Evolutionary conservation across 35 echinoderm and acorn worm species (phyloP), one percentile per base, ranked within the genome.

Genomic region (Lytechinus variegatus): DNA sequence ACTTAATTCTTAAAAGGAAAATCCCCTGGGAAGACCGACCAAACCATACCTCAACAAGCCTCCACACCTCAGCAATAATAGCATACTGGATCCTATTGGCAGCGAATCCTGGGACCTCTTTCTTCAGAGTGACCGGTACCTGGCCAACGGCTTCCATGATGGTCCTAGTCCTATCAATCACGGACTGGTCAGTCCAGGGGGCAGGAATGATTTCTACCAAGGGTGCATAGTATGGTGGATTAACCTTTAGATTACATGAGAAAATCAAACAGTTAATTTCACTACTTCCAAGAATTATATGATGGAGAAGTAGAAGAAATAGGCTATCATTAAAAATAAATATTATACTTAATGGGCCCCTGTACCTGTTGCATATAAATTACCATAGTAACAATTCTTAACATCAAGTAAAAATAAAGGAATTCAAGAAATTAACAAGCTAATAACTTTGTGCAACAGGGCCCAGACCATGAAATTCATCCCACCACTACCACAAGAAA

Each of bases 171-270:
- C 91, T 95, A 87, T 90, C 87, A 92, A 97, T 54, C 27, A 57
- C 87, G 10, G 86, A 27, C 92, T 95, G 89, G 57, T 95, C 95
- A 6, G 96, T 97, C 96, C 96, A 97, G 9, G 95, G 91, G 8
- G 91, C 91, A 21, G 96, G 96, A 8, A 97, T 86, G 24, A 97
- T 89, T 87, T 97, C 96, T 27, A 97, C 96, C 29, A 95, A 86
- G 27, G 96, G 96, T 86, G 91, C 87, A 72, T 94, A 97, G 86
- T 97, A 97, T 13, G 96, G 96, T 92, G 96, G 96, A 54, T 95
- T 97, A 27, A 90, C 51, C 96, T 97, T 44, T 0, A 89, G 14
- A 87, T 86, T 79, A 79, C 66, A 79, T 24, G 8, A 24, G 19
- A 79, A 79, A 24, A 19, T 79, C 21, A 44, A 44, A 44, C 33